Conservation (phyloP, 92 coral and sea anemone species). For the Paramuricea clavata region DNA sequence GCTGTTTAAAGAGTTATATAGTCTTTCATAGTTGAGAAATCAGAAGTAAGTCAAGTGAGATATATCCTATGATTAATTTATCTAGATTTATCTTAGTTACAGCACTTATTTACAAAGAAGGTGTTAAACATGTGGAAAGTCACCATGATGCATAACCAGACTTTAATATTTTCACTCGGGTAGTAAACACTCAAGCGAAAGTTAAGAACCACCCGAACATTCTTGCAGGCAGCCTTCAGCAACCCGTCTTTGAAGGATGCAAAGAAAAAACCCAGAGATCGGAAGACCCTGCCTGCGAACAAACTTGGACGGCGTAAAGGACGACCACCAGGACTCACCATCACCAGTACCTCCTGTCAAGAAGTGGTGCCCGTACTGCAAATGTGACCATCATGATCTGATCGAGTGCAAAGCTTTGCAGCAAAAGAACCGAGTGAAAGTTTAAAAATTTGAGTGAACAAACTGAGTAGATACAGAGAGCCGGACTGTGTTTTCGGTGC, state of each 20-base stretch:
- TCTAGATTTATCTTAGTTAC: too few species aligned
- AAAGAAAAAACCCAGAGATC: neutral
- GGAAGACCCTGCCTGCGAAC: neutral
- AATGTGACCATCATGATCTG: conserved; percentile 67
- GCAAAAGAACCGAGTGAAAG: too few species aligned
- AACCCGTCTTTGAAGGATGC: neutral
- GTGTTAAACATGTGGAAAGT: conserved; percentile 55
- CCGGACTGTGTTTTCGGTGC: conserved; percentile 74
- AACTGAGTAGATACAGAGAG: conserved; percentile 62
- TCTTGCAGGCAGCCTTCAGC: conserved; percentile 44
- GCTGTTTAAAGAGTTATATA: too few species aligned
- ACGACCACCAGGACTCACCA: too few species aligned
- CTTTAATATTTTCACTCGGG: conserved; percentile 12
- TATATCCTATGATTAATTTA: too few species aligned
- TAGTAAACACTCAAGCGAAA: neutral
- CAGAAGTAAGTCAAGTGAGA: too few species aligned
- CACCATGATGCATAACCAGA: conserved; percentile 57
- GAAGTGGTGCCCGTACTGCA: conserved; percentile 66
- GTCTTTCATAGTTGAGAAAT: too few species aligned
- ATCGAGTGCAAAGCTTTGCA: conserved; percentile 64
- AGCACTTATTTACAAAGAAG: too few species aligned
- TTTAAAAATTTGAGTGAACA: conserved; percentile 67
- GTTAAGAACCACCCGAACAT: neutral
- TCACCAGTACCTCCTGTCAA: neutral
- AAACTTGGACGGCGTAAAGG: neutral